These are phyloP conservation scores for Anguilla pacifica DNA, from an alignment of 2,797 vertebrate genomes.

Conservation along the genomic window DNA sequence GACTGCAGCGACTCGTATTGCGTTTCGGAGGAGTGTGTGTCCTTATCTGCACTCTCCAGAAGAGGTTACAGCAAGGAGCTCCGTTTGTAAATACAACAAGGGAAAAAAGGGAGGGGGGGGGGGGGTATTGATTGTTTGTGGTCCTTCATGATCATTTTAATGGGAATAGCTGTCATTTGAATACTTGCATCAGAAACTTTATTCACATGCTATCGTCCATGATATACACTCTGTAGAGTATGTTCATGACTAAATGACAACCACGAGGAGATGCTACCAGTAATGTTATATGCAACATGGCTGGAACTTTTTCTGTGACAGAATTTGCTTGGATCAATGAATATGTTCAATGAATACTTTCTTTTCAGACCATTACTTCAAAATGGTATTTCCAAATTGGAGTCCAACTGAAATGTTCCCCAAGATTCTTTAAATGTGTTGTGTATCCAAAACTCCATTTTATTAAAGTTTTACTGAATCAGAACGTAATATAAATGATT, in stretches of 20 bases:
- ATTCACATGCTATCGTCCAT: background rate
- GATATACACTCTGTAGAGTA: background rate
- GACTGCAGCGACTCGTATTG: background rate
- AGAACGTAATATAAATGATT: background rate
- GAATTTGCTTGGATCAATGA: background rate
- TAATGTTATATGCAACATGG: background rate
- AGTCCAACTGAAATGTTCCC: background rate
- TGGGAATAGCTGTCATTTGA: background rate
- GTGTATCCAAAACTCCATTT: background rate
- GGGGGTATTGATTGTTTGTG: background rate
- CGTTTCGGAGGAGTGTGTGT: slow-evolving; percentile 4
- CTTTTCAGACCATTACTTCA: background rate
- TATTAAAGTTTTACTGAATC: background rate
- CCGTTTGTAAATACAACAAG: background rate
- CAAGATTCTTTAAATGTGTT: background rate
- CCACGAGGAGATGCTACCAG: background rate
- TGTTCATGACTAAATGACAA: background rate
- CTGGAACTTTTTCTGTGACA: background rate
- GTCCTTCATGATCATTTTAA: background rate
- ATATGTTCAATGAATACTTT: background rate
- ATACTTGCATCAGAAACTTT: background rate
- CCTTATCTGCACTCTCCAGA: slow-evolving; percentile 1
- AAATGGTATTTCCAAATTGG: background rate
- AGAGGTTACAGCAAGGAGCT: background rate
- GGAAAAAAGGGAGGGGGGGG: no score